These are phyloP conservation scores for Aplochiton taeniatus DNA, from an alignment of 2,797 vertebrate species.

Conservation along the genomic window DNA sequence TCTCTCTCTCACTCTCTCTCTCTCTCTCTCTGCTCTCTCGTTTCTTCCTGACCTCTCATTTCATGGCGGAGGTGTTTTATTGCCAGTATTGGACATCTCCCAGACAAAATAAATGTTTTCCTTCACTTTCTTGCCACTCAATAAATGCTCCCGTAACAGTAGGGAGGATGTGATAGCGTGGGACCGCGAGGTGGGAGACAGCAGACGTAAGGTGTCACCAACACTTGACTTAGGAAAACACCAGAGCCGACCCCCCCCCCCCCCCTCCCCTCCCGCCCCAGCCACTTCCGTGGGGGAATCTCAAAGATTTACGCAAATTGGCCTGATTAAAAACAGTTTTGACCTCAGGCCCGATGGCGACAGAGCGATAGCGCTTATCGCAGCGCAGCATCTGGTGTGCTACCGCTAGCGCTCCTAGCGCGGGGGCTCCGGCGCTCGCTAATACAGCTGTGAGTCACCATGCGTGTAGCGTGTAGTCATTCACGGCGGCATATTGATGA, in stretches of 20 bases:
- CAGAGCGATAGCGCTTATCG: not conserved
- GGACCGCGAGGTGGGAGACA: not conserved
- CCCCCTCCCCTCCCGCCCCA: no score
- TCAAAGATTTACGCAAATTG: no score
- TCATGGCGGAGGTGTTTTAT: constrained; percentile 2
- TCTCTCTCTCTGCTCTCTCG: not conserved
- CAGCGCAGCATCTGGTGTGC: not conserved
- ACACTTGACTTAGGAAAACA: no score
- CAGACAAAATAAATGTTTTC: not conserved
- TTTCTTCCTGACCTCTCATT: no score
- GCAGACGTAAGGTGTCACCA: not conserved
- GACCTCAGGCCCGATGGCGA: not conserved
- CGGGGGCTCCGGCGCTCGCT: not conserved
- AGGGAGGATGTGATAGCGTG: not conserved
- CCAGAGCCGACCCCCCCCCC: no score
- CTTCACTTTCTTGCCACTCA: constrained; percentile 1
- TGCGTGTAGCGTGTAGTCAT: not conserved
- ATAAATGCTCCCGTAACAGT: constrained; percentile 1
- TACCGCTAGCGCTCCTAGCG: not conserved
- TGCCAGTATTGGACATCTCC: not conserved
- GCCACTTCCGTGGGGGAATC: no score
- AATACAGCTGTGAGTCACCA: constrained; percentile 21
- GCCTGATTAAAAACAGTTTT: not conserved
- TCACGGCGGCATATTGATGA: constrained; percentile 22
- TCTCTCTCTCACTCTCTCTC: not conserved